Base-by-base conservation (phyloP, 1,140 invertebrate genomes). In the Sycobia sp. region DNA sequence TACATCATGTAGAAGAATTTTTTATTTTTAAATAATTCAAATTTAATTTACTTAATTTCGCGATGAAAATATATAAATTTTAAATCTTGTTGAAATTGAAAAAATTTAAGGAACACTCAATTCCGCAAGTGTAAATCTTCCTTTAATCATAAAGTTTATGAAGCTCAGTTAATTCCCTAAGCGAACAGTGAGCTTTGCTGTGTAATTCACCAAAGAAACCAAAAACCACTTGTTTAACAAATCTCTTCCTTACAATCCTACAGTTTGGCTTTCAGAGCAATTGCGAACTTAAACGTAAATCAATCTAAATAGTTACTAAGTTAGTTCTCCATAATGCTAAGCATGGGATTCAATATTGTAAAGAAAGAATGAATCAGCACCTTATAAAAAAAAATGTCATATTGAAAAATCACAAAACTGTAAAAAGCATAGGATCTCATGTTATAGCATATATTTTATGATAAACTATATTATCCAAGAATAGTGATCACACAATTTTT, bases 211-310 rank as follows among this genome's bases (percentile, higher is more conserved):
- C 51, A 62, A 62, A 55, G 60, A 62, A 43, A 27, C 11, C 36
- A 55, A 20, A 62, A 56, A 55, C 25, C 13, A 41, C 41, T n/a
- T n/a, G n/a, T 47, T 62, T 56, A 55, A 47, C 43, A 56, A 46
- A 62, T 56, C 51, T 23, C 39, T 62, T 62, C 25, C 43, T 53
- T 13, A 39, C n/a, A 62, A 22, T 29, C n/a, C 46, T 11, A 54
- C 20, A 49, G 16, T 49, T 62, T 62, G 51, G 55, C 47, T 62
- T 62, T 62, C 60, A 62, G 60, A 62, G 60, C 51, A 62, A 27
- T 22, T 47, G 23, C 46, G 51, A 62, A 54, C 32, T 29, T 62
- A 16, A 25, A 46, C 39, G 16, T 61, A 61, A 61, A 27, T 44
- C 38, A 53, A 32, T 54, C 47, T 46, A 38, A 41, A 29, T 62